Base-by-base conservation (phyloP, 2,888 invertebrate species). In the Laothoe populi region DNA sequence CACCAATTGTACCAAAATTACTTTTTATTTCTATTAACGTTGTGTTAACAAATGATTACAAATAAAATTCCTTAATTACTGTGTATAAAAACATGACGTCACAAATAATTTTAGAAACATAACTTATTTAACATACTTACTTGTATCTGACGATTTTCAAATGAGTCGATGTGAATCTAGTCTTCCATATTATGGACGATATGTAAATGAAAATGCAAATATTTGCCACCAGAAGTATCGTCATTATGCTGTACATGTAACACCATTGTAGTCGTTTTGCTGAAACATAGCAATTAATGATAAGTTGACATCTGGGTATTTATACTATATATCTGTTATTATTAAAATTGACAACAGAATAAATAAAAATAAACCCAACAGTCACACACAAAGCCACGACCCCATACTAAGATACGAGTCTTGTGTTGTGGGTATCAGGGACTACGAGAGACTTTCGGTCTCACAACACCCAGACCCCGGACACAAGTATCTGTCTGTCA, bases 231-330 rank as follows among this genome's bases (percentile, higher is more conserved):
- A 96, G 80, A 4, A 96, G 79, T 24, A 94, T 71, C 0, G 94
- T 79, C 71, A 95, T 93, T 2, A 96, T 94, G n/a, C 94, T 95
- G 78, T 95, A 95, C 87, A 96, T 94, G 74, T 94, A 96, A 21
- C 90, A 90, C 94, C 95, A 95, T 46, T 93, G 93, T 64, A 93
- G 92, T 16, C 70, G 68, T 24, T 73, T 72, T 63, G 85, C 95
- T 95, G 82, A 64, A 92, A 91, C n/a, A 49, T 26, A 0, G n/a
- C 64, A 66, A 63, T 42, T 53, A 59, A 35, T 3, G 11, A 19
- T 46, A 26, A 40, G 16, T 23, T 40, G 11, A 38, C 13, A 4
- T 31, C 8, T 31, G n/a, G n/a, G 1, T 31, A 4, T 26, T 26
- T 26, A 26, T 4, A 26, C 2, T 26, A 26, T 26, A 26, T 5